Percentiles rank a stretch among this genome's conserved stretches.
phyloP scores from a whole-genome alignment of 2,113 vertebrate genomes.

The Arenaria interpres region DNA sequence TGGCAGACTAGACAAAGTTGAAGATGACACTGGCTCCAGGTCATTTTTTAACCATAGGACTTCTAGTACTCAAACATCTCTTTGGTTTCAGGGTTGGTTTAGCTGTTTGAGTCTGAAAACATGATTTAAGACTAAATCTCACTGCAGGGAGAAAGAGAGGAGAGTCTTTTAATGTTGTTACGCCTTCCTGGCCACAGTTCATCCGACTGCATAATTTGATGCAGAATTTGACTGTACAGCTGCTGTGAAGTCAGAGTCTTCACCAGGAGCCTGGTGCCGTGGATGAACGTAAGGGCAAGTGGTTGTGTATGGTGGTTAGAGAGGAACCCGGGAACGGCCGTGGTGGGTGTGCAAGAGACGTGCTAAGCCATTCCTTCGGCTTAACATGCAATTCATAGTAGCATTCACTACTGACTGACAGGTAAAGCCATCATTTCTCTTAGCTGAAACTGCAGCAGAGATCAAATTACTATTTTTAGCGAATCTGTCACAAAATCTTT shows the following conservation, averaged over 20 bases:
- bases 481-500: neutral
- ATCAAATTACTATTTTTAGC: conserved; percentile 10
- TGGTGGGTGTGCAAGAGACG: neutral
- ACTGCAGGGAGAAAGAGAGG: neutral
- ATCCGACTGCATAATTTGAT: neutral
- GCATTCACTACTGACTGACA: neutral
- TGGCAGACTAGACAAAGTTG: neutral
- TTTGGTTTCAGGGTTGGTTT: neutral
- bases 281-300: neutral
- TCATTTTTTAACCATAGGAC: neutral
- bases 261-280: neutral
- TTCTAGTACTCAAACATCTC: neutral
- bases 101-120: neutral
- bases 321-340: neutral
- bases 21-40: neutral
- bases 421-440: neutral
- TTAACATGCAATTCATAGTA: neutral
- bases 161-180: neutral
- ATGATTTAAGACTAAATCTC: neutral
- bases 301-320: neutral
- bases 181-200: neutral
- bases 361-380: neutral
- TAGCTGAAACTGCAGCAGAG: neutral
- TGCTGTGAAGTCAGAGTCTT: neutral
- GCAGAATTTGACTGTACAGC: neutral